Percentiles rank a stretch among this genome's conserved stretches.
phyloP scores from a whole-genome alignment of 2,113 vertebrate genomes.

The Prunella himalayana region DNA sequence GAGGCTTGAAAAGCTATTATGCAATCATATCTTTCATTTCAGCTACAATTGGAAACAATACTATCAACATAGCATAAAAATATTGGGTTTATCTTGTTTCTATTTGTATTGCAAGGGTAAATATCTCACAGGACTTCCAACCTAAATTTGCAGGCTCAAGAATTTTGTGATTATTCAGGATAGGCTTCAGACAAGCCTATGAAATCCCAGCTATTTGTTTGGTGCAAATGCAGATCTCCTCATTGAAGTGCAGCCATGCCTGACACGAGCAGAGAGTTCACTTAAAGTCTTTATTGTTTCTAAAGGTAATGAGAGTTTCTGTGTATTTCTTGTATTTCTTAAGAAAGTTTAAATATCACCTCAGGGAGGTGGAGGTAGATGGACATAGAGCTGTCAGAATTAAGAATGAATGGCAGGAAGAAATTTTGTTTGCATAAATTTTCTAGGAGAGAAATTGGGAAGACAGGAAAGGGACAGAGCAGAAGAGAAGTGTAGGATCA shows the following conservation, averaged over 20 bases:
- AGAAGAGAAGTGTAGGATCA: not conserved
- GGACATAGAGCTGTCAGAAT: not conserved
- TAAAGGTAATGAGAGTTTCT: not conserved
- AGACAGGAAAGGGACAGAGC: no score
- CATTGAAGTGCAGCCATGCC: not conserved
- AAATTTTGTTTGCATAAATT: not conserved
- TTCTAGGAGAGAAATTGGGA: not conserved
- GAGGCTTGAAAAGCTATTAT: not conserved
- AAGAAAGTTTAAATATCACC: not conserved
- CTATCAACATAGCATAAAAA: not conserved
- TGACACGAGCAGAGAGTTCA: not conserved
- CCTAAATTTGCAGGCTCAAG: not conserved
- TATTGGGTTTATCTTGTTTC: not conserved
- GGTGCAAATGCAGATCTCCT: not conserved
- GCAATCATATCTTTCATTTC: not conserved
- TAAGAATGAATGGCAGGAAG: not conserved
- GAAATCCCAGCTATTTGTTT: not conserved
- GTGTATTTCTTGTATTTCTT: not conserved
- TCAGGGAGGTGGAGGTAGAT: not conserved
- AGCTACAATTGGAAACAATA: not conserved
- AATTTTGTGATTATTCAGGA: not conserved
- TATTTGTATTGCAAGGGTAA: not conserved
- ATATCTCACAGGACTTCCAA: not conserved
- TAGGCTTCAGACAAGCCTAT: not conserved
- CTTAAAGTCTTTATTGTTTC: not conserved